phyloP scores from a whole-genome alignment of 2,888 invertebrate species.

The Aelia acuminata region DNA sequence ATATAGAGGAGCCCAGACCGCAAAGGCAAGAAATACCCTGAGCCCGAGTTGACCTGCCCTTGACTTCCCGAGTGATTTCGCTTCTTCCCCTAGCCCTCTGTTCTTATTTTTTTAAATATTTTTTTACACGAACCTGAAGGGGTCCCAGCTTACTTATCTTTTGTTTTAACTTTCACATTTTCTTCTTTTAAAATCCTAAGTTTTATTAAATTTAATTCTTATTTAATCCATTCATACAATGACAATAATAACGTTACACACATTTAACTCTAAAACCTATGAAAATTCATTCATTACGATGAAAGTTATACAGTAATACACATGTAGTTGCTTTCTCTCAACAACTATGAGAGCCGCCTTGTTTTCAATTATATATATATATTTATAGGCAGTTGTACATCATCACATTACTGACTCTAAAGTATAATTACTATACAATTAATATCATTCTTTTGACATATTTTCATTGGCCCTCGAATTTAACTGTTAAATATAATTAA shows the following conservation, averaged over 20 bases:
- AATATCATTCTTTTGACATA: slow-evolving; percentile 57
- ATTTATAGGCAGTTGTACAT: slow-evolving; percentile 59
- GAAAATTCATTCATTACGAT: slow-evolving; percentile 63
- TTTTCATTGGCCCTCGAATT: slow-evolving; percentile 58
- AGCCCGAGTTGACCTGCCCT: slow-evolving; percentile 61
- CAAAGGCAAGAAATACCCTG: slow-evolving; percentile 62
- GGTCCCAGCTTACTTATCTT: slow-evolving; percentile 41
- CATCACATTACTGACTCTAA: slow-evolving; percentile 58
- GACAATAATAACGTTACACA: slow-evolving; percentile 63
- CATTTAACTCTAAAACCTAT: slow-evolving; percentile 63
- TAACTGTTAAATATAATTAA: slow-evolving; percentile 55
- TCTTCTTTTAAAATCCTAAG: slow-evolving; percentile 52
- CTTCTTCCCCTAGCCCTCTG: slow-evolving; percentile 30
- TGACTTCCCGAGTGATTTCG: slow-evolving; percentile 50
- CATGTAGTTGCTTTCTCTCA: slow-evolving; percentile 51
- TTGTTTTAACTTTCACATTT: slow-evolving; percentile 57
- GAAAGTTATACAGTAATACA: slow-evolving; percentile 62
- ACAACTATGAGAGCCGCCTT: slow-evolving; percentile 47
- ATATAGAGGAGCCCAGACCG: slow-evolving; percentile 54
- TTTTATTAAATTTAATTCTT: slow-evolving; percentile 59
- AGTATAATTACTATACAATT: slow-evolving; percentile 55
- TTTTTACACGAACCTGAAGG: slow-evolving; percentile 28
- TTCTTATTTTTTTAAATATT: background rate
- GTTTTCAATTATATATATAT: slow-evolving; percentile 48
- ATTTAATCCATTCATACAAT: slow-evolving; percentile 59